These are phyloP conservation scores for Eumaeus atala DNA, from an alignment of 1,140 invertebrate genomes.

Conservation along the genomic window DNA sequence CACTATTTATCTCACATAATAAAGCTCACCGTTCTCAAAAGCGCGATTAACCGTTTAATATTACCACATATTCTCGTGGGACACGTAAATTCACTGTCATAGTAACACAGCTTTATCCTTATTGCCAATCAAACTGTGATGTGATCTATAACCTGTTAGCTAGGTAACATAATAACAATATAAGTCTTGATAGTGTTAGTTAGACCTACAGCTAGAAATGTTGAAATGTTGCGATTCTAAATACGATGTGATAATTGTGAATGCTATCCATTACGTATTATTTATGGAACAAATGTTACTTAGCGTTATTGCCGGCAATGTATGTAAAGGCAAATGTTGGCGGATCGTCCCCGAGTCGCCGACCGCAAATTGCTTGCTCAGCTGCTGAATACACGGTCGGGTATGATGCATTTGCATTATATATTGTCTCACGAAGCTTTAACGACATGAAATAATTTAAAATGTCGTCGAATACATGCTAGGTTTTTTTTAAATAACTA, in stretches of 20 bases:
- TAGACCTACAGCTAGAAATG: too few species aligned
- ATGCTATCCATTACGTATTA: conserved; percentile 18
- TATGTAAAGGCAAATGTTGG: background rate
- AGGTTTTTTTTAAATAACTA: too few species aligned
- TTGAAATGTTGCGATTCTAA: conserved; percentile 9
- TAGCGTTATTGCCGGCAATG: conserved; percentile 1
- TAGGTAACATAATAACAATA: conserved; percentile 16
- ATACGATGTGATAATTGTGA: conserved; percentile 6
- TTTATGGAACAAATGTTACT: conserved; percentile 23
- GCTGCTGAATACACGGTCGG: conserved; percentile 25
- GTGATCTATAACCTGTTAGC: conserved; percentile 20
- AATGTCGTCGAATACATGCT: background rate
- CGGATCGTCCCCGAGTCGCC: background rate
- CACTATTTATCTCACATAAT: too few species aligned
- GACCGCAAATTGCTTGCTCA: conserved; percentile 30
- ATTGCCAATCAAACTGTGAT: conserved; percentile 19
- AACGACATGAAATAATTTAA: conserved; percentile 12
- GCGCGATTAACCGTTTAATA: too few species aligned
- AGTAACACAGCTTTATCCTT: too few species aligned
- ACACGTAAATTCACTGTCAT: too few species aligned
- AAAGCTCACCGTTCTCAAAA: too few species aligned
- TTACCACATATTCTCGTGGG: too few species aligned
- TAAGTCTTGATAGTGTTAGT: too few species aligned
- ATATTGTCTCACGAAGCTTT: conserved; percentile 22
- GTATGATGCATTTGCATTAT: conserved; percentile 30